Evolutionary conservation across 1,140 invertebrate genomes (phyloP).

Genomic region (Manduca sexta): DNA sequence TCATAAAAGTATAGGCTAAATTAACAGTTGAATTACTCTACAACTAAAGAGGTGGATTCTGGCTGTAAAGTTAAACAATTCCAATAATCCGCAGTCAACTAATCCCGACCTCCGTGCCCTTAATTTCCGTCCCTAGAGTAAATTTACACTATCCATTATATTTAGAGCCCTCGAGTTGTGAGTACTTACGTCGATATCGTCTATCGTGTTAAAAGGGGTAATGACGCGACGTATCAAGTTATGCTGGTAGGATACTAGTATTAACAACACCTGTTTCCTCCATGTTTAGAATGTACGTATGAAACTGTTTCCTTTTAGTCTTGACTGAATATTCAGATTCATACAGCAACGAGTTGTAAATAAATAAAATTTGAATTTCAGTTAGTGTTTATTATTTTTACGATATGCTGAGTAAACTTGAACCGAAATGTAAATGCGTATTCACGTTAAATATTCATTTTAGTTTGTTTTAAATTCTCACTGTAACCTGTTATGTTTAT

Average conservation of each 20-base stretch:
- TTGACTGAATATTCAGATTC: constrained; percentile 2
- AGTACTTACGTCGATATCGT: neutral
- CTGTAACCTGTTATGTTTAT: too few relatives aligned
- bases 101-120: constrained; percentile 17
- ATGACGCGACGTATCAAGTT: constrained; percentile 2
- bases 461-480: too few relatives aligned
- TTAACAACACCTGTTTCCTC: constrained; percentile 18
- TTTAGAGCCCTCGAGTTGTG: constrained; percentile 5
- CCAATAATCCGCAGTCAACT: constrained; percentile 26
- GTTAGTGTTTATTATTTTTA: too few relatives aligned
- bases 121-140: constrained; percentile 26
- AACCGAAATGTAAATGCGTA: too few relatives aligned
- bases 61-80: constrained; percentile 26
- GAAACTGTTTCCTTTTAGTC: neutral
- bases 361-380: too few relatives aligned
- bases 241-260: constrained; percentile 10
- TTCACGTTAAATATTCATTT: too few relatives aligned
- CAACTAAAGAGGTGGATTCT: constrained; percentile 16
- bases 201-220: neutral
- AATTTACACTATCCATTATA: constrained; percentile 19
- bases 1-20: neutral
- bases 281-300: constrained; percentile 14
- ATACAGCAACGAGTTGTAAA: too few relatives aligned
- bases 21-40: neutral
- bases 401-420: too few relatives aligned